phyloP scores from a whole-genome alignment of 2,113 vertebrate genomes.

The Telmatochromis sp. region DNA sequence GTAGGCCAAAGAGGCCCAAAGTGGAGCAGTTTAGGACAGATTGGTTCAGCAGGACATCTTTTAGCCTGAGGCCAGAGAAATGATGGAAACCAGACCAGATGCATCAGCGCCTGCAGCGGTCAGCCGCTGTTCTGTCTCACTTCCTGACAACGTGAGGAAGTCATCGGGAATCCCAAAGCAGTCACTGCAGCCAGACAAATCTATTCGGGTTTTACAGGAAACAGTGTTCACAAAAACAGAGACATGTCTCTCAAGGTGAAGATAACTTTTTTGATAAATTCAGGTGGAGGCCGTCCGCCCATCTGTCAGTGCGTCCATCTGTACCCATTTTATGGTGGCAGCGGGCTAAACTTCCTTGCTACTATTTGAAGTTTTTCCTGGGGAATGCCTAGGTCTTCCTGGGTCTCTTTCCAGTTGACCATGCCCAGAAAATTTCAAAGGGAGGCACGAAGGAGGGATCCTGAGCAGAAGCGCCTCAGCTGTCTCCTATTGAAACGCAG shows the following conservation, averaged over 20 bases:
- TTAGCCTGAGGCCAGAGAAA: constrained; percentile 51
- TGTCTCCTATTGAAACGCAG: background rate
- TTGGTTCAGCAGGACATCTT: constrained; percentile 48
- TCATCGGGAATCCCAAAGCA: constrained; percentile 20
- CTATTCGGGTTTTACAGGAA: background rate
- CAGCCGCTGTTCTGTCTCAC: constrained; percentile 30
- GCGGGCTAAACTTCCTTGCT: background rate
- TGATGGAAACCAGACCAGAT: constrained; percentile 56
- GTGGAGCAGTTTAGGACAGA: constrained; percentile 44
- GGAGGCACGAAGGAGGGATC: background rate
- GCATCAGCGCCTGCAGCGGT: constrained; percentile 36
- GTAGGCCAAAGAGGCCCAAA: background rate
- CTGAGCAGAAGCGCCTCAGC: background rate
- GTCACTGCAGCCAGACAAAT: background rate
- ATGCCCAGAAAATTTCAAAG: background rate
- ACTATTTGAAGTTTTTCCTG: background rate
- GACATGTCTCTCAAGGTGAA: background rate
- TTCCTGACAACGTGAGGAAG: constrained; percentile 31
- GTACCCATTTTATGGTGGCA: background rate
- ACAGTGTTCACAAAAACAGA: background rate
- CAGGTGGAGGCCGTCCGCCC: background rate
- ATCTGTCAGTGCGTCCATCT: background rate
- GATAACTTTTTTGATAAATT: background rate
- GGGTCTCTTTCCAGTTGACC: background rate
- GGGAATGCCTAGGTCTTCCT: background rate